These are phyloP conservation scores for Glossophaga mutica DNA, from an alignment of 2,797 vertebrate species.

Conservation along the genomic window DNA sequence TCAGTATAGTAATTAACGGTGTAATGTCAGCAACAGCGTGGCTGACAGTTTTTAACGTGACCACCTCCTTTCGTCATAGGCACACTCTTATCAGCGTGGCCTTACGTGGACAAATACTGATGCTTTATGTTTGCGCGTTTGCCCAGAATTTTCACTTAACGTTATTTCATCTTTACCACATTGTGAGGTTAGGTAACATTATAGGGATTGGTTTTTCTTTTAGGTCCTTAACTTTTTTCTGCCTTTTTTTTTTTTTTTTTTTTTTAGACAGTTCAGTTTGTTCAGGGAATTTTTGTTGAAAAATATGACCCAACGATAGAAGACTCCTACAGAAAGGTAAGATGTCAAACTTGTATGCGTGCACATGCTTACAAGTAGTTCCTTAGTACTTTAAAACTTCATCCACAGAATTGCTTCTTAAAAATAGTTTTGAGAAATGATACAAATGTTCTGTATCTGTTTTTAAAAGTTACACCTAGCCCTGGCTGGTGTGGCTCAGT, in stretches of 20 bases:
- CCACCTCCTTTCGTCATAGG: not conserved
- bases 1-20: not conserved
- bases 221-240: constrained; percentile 21
- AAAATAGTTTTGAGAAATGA: constrained; percentile 8
- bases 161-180: constrained; percentile 27
- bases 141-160: not conserved
- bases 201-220: constrained; percentile 38
- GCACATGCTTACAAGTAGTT: not conserved
- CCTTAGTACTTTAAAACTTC: constrained; percentile 24
- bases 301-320: constrained; percentile 99
- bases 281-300: constrained; percentile 99
- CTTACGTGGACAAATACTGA: not conserved
- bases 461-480: constrained; percentile 7
- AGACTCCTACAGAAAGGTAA: constrained; percentile 99
- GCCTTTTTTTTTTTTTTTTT: constrained; percentile 69
- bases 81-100: not conserved
- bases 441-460: not conserved
- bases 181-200: constrained; percentile 7
- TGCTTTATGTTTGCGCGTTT: not conserved
- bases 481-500: too few species aligned
- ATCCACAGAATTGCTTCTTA: not conserved
- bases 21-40: not conserved
- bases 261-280: constrained; percentile 96
- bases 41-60: not conserved
- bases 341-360: not conserved